Base-by-base conservation (phyloP, 1,140 invertebrate genomes). In the Asbolus verrucosus region DNA sequence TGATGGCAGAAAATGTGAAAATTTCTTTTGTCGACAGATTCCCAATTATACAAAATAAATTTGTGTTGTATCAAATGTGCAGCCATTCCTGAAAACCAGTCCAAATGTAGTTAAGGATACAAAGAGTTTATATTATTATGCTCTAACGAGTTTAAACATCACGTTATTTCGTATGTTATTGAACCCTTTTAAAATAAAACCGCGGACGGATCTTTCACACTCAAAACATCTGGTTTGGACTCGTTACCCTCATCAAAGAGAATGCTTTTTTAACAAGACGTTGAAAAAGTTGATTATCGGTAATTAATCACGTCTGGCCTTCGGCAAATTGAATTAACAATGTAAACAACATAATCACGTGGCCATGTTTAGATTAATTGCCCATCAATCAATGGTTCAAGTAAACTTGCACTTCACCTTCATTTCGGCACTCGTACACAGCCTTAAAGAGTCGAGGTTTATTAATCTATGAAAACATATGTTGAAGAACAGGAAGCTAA, bases 291-390 rank as follows among this genome's bases (percentile, higher is more conserved):
- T 24, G 5, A 24, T 50, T 50, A 24, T 24, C 11, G 8, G 9
- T 11, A 31, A 54, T 54, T 54, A 54, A 54, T 54, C 21, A 50
- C n/a, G 9, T 50, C 24, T 27, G 16, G 43, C 43, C 19, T 19
- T 13, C 27, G 46, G 43, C 43, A 50, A 50, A 50, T 50, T 50
- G 19, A 50, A 50, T 21, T 13, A n/a, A n/a, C 19, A 21, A 27
- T 54, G 46, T 54, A 54, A 54, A 54, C 46, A 30, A 14, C 15
- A 18, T 9, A 16, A 43, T 43, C 11, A 36, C 5, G 5, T 36
- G 33, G 5, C 2, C 33, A 36, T n/a, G 5, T 36, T 36, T 36
- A 43, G 13, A 43, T 43, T 18, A 14, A 43, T 43, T 8, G 16
- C n/a, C 21, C 13, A 21, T 54, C 46, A 30, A 54, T 54, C 21